Evolutionary conservation across 2,797 vertebrate genomes (phyloP).

Genomic region (Carapus acus): DNA sequence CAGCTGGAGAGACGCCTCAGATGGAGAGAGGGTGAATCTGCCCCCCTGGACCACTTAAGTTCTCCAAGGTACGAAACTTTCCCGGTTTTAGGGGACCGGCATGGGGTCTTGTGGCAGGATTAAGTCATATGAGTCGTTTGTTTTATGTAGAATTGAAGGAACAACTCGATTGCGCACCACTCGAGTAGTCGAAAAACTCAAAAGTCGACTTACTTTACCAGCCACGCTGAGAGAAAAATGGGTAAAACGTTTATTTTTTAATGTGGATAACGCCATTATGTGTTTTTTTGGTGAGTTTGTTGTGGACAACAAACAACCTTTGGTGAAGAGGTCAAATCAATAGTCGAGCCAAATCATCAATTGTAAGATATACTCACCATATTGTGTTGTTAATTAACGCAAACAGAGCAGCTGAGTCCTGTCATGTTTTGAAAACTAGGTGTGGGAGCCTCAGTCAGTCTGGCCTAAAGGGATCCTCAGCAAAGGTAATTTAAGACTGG

Average conservation of each 20-base stretch:
- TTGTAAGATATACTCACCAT: neutral
- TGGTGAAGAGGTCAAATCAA: neutral
- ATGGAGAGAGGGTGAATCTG: constrained; percentile 62
- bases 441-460: constrained; percentile 55
- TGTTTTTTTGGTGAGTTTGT: no score
- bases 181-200: no score
- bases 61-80: constrained; percentile 58
- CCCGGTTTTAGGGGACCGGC: no score
- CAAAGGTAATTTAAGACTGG: constrained; percentile 59
- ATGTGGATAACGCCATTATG: no score
- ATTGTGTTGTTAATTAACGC: constrained; percentile 2
- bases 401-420: constrained; percentile 27
- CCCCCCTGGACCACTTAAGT: constrained; percentile 39
- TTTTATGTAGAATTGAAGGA: no score
- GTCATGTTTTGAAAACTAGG: constrained; percentile 53
- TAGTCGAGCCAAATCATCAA: neutral
- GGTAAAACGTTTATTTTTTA: no score
- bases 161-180: no score
- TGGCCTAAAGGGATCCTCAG: constrained; percentile 56
- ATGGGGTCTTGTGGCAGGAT: no score
- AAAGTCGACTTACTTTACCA: no score
- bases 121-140: no score
- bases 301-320: no score
- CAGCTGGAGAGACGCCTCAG: constrained; percentile 38
- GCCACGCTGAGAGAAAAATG: no score